Evolutionary conservation across 2,797 vertebrate species (phyloP).

Genomic region (Atherinosoma microstoma): DNA sequence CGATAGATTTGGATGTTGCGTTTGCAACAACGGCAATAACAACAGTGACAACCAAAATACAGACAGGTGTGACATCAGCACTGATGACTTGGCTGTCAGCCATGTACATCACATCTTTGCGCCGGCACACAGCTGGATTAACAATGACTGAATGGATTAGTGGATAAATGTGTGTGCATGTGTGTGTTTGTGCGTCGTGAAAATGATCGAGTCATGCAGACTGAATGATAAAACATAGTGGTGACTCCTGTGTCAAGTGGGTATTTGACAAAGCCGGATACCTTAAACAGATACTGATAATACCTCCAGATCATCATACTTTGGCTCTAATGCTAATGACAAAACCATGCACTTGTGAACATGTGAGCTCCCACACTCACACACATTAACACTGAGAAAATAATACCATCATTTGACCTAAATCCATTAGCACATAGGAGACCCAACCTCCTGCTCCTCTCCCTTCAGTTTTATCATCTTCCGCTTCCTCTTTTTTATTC

Average conservation of each 20-base stretch:
- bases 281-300: constrained; percentile 66
- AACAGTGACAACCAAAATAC: constrained; percentile 23
- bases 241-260: constrained; percentile 64
- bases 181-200: constrained; percentile 13
- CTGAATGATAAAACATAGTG: constrained; percentile 51
- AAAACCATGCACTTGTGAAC: constrained; percentile 29
- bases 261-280: constrained; percentile 71
- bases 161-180: constrained; percentile 32
- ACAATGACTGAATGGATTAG: constrained; percentile 74
- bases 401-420: constrained; percentile 50
- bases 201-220: constrained; percentile 36
- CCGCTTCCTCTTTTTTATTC: constrained; percentile 19
- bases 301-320: constrained; percentile 63
- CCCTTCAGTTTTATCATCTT: neutral
- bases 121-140: constrained; percentile 70
- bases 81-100: constrained; percentile 43
- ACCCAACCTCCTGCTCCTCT: constrained; percentile 35
- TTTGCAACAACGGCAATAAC: constrained; percentile 14
- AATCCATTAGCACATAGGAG: constrained; percentile 48
- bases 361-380: constrained; percentile 8
- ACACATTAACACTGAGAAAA: constrained; percentile 21
- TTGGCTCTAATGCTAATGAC: constrained; percentile 49
- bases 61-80: constrained; percentile 52
- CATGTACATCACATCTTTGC: constrained; percentile 51
- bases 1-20: constrained; percentile 16